Percentiles rank a stretch among this genome's conserved stretches.
phyloP scores from a whole-genome alignment of 2,888 invertebrate genomes.

The Stenichneumon culpator region DNA sequence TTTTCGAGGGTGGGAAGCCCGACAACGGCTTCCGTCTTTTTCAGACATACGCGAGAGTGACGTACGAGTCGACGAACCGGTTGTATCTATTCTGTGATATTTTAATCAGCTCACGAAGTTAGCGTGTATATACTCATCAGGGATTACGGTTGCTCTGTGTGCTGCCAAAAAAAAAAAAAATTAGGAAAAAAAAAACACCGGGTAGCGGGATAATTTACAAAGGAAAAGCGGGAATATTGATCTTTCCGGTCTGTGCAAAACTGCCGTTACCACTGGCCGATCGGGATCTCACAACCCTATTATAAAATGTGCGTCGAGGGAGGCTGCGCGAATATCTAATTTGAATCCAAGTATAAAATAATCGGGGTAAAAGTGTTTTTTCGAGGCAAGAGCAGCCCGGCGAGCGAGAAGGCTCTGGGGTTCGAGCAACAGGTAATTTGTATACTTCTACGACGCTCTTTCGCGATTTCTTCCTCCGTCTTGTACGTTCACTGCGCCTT shows the following conservation, averaged over 20 bases:
- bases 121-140: background rate
- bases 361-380: constrained; percentile 84
- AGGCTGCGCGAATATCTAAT: constrained; percentile 45
- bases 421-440: constrained; percentile 84
- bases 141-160: constrained; percentile 2
- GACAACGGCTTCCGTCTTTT: background rate
- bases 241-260: constrained; percentile 35
- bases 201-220: background rate
- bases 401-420: constrained; percentile 83
- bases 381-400: constrained; percentile 82
- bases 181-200: background rate
- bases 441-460: constrained; percentile 43
- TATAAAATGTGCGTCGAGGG: constrained; percentile 46
- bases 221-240: constrained; percentile 34
- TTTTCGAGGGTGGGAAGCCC: constrained; percentile 37
- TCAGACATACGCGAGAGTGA: background rate
- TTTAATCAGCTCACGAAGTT: constrained; percentile 32
- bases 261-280: constrained; percentile 7
- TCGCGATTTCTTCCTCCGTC: background rate
- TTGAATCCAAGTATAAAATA: constrained; percentile 58
- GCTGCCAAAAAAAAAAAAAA: background rate
- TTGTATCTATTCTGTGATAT: constrained; percentile 49
- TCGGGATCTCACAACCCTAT: background rate
- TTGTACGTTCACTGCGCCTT: background rate
- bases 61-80: constrained; percentile 18